phyloP scores from a whole-genome alignment of 2,888 invertebrate species.

The Calameuta pallipes region DNA sequence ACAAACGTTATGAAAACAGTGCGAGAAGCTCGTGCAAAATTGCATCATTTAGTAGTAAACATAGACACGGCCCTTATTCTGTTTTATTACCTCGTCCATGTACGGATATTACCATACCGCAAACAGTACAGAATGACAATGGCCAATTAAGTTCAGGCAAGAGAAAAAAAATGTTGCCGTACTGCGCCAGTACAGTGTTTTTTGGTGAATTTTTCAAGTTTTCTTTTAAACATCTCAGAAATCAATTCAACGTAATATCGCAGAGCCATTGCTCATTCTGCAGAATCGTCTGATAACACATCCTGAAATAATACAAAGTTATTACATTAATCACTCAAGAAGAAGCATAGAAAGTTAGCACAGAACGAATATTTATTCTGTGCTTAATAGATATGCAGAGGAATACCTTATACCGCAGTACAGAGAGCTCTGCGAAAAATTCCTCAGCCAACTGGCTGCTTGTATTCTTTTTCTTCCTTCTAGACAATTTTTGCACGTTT shows the following conservation, averaged over 20 bases:
- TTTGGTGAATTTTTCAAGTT: neutral
- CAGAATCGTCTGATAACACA: neutral
- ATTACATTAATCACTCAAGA: neutral
- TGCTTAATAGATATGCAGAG: neutral
- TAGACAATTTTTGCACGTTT: too few species aligned
- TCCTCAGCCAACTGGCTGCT: too few species aligned
- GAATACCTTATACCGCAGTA: neutral
- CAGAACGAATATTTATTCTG: neutral
- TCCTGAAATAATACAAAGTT: neutral
- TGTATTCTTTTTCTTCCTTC: too few species aligned
- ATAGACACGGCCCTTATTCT: neutral
- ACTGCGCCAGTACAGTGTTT: neutral
- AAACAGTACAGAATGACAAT: neutral
- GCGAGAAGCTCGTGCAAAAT: too few species aligned
- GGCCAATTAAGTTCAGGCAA: neutral
- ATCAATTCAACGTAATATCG: neutral
- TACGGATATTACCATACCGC: neutral
- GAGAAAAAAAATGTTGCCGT: neutral
- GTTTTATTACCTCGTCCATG: neutral
- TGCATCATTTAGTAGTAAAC: neutral
- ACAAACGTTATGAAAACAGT: neutral
- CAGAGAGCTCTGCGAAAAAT: too few species aligned
- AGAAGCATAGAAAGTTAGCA: neutral
- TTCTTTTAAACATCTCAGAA: neutral
- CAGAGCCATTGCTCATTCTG: neutral